Conservation (phyloP, 2,113 vertebrate species). For the Oceanites oceanicus region DNA sequence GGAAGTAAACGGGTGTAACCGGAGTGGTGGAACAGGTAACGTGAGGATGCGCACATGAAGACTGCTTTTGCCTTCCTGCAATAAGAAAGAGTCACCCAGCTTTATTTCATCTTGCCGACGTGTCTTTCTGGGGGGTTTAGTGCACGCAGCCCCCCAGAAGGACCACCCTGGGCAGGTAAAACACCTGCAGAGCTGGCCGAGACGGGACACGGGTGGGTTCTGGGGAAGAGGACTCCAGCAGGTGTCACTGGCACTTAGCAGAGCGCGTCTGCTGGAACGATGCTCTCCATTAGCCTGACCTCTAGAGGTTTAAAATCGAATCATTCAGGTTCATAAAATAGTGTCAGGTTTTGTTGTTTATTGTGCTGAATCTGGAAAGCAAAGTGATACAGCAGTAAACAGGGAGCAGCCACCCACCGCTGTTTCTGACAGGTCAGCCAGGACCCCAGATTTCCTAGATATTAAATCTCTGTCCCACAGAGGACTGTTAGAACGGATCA, state of each 20-base stretch:
- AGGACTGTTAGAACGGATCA: not conserved
- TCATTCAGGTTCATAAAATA: not conserved
- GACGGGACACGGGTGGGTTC: not conserved
- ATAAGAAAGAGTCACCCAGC: not conserved
- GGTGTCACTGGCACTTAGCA: constrained; percentile 56
- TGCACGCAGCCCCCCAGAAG: fast-evolving
- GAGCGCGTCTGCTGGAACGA: not conserved
- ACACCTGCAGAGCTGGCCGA: not conserved
- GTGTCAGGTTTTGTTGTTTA: not conserved
- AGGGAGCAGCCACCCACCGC: not conserved
- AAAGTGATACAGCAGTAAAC: not conserved
- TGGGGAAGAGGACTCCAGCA: constrained; percentile 5
- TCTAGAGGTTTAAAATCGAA: constrained; percentile 4
- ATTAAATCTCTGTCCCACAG: not conserved
- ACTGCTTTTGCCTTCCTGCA: not conserved
- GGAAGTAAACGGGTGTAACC: not conserved
- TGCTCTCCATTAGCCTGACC: not conserved
- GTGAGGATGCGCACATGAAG: too few species aligned
- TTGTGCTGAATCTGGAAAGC: not conserved
- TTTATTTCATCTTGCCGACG: not conserved
- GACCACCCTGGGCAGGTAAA: not conserved
- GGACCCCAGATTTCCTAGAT: not conserved
- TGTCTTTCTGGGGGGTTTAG: not conserved
- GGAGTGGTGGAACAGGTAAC: not conserved
- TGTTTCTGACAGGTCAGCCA: not conserved